Base-by-base conservation (phyloP, 2,888 invertebrate species). In the Adineta ricciae region DNA sequence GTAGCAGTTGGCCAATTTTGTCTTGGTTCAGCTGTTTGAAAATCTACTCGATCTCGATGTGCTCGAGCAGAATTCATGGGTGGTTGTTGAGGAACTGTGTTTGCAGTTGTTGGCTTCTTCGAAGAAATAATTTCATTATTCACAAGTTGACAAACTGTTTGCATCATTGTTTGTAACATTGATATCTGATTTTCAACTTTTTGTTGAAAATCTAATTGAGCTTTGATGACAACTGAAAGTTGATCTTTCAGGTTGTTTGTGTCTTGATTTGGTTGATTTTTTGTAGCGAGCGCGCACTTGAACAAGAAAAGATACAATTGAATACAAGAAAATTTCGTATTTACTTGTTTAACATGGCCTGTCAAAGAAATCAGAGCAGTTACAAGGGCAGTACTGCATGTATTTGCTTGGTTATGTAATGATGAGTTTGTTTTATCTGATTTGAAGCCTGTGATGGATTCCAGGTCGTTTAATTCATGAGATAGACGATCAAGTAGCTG, bases 151-250 rank as follows among this genome's bases (percentile, higher is more conserved):
- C 78, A 78, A 7, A 78, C 41, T 41, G 78, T 78, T 78, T 78
- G 78, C 78, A 78, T 78, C 78, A 78, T 78, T 16, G 78, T 78
- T 78, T 78, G 78, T 78, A 78, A 41, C 41, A 41, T 78, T 38
- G 41, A n/a, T 3, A 78, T 78, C 41, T 78, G 78, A 41, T 78
- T 78, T 78, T 78, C 78, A 9, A 78, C n/a, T 78, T 78, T 78
- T 41, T 78, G 38, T 78, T 78, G 78, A 78, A 78, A 78, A 78
- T 78, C 78, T 24, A 78, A 41, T 41, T 78, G 78, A n/a, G 38
- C 41, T 78, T 78, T 78, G 24, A 41, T 41, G 5, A 78, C 78
- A n/a, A 78, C 41, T n/a, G 78, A 38, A 24, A 78, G 41, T 78
- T 78, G 78, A 41, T 78, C 78, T 78, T 78, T 78, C n/a, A 78